Evolutionary conservation across 92 coral and sea anemone genomes (phyloP), one percentile per base, ranked within the genome.

Genomic region (Blastomussa wellsi): DNA sequence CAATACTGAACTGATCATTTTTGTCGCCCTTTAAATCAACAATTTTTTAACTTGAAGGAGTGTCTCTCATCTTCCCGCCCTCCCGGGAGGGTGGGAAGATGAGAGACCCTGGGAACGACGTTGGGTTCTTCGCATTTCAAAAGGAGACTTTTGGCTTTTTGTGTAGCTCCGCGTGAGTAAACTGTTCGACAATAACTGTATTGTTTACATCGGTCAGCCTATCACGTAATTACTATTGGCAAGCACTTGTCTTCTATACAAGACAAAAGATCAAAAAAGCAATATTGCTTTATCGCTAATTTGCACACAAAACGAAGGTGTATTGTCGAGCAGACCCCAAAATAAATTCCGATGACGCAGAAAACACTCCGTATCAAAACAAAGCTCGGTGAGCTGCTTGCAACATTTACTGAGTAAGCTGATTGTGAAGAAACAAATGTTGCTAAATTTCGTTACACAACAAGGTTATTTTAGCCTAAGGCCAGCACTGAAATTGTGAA

Each of bases 221-320:
- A 71, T 55, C 55, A 24, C 47, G 29, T 53, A 82, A 52, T 82
- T 52, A 37, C 39, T 53, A 35, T 69, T 81, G 51, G 77, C 49
- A 82, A 82, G 70, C 86, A 82, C 86, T 82, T 82, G 86, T 71
- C 47, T 19, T 44, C 19, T 24, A 57, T 26, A 17, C 38, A 72
- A 52, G 78, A 82, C 85, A 82, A 53, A 33, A 55, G 79, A 72
- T 53, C 78, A 53, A 49, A 49, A 70, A 37, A 20, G 65, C 78
- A 52, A 82, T 82, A 82, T 51, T 82, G 66, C 78, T 81, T 68
- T 81, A 35, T 32, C 67, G 66, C 33, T 71, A 53, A 71, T 81
- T 70, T 81, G 53, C 86, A 29, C 78, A 36, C n/a, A 69, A 48
- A 65, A 35, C 68, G 42, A 33, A 44, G n/a, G n/a, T 47, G 68